A percentile compares a stretch with the other conserved stretches of the same genome.
These are phyloP conservation scores for Peromyscus californicus DNA, from an alignment of 2,113 vertebrate genomes.

Conservation along the genomic window DNA sequence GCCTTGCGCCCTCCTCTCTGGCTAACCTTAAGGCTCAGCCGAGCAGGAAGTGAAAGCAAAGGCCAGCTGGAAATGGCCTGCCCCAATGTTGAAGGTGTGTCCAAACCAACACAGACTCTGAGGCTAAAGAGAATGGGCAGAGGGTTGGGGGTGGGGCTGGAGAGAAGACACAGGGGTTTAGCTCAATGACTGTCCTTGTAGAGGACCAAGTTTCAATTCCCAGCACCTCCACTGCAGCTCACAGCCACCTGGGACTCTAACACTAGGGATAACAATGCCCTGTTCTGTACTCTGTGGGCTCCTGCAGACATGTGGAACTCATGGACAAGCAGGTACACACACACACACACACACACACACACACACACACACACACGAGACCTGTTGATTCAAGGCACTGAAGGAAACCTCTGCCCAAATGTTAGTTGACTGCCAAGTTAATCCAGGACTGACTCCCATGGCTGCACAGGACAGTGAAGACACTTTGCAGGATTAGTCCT, in stretches of 20 bases:
- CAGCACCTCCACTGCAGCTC: too few relatives aligned
- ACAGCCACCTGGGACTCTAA: too few relatives aligned
- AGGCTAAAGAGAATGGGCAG: background rate
- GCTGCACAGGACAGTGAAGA: background rate
- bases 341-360: background rate
- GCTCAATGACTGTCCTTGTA: too few relatives aligned
- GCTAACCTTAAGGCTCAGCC: background rate
- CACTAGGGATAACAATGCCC: too few relatives aligned
- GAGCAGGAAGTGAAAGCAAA: slow-evolving; percentile 2
- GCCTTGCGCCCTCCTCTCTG: background rate
- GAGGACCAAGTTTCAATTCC: too few relatives aligned
- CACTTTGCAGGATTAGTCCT: background rate
- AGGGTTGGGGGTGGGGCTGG: too few relatives aligned
- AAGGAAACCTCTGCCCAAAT: background rate
- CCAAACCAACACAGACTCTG: background rate
- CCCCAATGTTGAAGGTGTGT: background rate
- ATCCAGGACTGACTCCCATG: background rate
- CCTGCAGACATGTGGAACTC: background rate
- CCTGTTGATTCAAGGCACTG: background rate
- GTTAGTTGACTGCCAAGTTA: background rate
- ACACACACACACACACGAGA: background rate
- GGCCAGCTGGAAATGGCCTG: background rate
- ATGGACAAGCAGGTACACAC: background rate
- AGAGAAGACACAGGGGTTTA: too few relatives aligned
- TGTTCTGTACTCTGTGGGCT: background rate